These are phyloP conservation scores for Melanotaenia trifasciata DNA, from an alignment of 2,797 vertebrate genomes.

Conservation along the genomic window DNA sequence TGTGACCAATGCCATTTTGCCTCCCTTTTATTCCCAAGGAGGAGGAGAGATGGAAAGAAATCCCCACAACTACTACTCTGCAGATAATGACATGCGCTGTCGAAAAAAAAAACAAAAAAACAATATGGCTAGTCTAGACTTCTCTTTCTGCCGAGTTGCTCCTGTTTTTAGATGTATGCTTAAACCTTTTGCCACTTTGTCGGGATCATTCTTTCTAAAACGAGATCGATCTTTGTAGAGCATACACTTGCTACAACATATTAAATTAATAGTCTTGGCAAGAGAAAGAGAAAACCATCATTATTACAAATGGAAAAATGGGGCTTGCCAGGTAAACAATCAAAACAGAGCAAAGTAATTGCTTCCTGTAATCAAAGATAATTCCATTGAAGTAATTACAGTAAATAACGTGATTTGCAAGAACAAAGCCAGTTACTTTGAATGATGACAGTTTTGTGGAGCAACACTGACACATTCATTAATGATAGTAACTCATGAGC, in stretches of 20 bases:
- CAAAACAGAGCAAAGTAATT: conserved; percentile 68
- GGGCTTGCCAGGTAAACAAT: conserved; percentile 63
- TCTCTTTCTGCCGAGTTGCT: conserved; percentile 62
- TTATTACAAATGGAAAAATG: conserved; percentile 29
- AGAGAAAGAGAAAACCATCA: conserved; percentile 34
- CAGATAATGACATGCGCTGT: conserved; percentile 74
- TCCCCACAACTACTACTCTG: conserved; percentile 57
- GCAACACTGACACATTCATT: conserved; percentile 70
- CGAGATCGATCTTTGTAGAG: conserved; percentile 11
- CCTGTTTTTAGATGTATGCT: conserved; percentile 52
- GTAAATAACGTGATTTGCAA: conserved; percentile 65
- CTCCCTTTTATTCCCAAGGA: conserved; percentile 54
- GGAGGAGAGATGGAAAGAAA: conserved; percentile 65
- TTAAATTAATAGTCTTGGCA: conserved; percentile 27
- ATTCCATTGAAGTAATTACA: conserved; percentile 74
- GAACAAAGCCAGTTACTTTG: conserved; percentile 61
- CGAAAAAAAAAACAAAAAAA: conserved; percentile 62
- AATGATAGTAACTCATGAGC: conserved; percentile 71
- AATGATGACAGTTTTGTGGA: conserved; percentile 70
- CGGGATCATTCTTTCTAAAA: conserved; percentile 14
- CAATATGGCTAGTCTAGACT: conserved; percentile 76
- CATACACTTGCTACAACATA: conserved; percentile 3
- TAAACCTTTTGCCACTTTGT: conserved; percentile 35
- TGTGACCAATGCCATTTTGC: conserved; percentile 67
- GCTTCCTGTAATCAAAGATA: conserved; percentile 75